Evolutionary conservation across 2,888 invertebrate species (phyloP).

Genomic region (Quadriops clusia): DNA sequence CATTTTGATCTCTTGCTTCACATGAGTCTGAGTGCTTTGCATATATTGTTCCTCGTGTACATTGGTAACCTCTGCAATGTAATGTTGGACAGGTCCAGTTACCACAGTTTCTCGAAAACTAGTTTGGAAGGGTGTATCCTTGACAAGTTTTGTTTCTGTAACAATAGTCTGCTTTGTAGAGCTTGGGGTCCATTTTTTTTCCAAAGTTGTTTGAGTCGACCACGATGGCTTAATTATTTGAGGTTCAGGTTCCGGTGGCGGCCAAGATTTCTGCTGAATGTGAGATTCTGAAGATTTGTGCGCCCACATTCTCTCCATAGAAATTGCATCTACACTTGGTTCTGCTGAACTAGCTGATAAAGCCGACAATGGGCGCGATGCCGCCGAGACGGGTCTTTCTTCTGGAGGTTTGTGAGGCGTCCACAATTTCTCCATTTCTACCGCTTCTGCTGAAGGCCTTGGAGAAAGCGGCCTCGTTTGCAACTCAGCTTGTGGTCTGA

Average conservation of each 20-base stretch:
- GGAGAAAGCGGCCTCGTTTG: constrained; percentile 36
- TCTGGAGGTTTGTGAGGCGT: constrained; percentile 28
- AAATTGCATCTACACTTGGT: constrained; percentile 40
- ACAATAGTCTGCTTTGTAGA: too few relatives aligned
- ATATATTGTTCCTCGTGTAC: constrained; percentile 23
- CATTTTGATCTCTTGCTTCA: constrained; percentile 19
- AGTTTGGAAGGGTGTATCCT: too few relatives aligned
- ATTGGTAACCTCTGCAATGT: constrained; percentile 35
- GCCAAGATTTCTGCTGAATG: constrained; percentile 43
- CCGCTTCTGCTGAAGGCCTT: constrained; percentile 50
- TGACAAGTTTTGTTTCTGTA: constrained; percentile 17
- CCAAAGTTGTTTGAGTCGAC: constrained; percentile 31
- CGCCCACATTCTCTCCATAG: constrained; percentile 47
- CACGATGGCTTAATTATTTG: constrained; percentile 28
- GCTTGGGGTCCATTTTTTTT: constrained; percentile 32
- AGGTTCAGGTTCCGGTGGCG: constrained; percentile 26
- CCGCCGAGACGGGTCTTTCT: constrained; percentile 14
- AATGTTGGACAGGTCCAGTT: constrained; percentile 31
- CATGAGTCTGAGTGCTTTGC: constrained; percentile 10
- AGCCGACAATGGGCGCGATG: constrained; percentile 25
- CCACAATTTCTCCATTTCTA: constrained; percentile 60
- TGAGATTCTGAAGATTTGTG: constrained; percentile 38
- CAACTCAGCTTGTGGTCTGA: constrained; percentile 29
- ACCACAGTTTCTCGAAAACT: too few relatives aligned
- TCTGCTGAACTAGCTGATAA: constrained; percentile 32